These are phyloP conservation scores for Montipora sp. DNA, from an alignment of 64 coral and sea anemone genomes.

Conservation along the genomic window DNA sequence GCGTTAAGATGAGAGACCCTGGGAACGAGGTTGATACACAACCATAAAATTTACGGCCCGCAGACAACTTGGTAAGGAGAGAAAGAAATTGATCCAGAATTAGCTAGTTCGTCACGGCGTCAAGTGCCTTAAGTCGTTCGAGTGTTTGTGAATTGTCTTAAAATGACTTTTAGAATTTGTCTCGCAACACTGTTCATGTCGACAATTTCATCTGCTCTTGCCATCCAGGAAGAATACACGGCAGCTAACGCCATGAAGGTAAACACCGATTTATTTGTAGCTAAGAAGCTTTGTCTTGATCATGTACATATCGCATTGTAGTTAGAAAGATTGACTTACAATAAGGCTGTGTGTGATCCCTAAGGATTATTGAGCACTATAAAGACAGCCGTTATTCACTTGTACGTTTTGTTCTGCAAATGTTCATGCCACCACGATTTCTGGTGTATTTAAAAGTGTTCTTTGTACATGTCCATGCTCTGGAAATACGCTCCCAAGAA, in stretches of 20 bases:
- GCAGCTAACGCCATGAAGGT: neutral
- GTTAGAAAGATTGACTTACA: too few species aligned
- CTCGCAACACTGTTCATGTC: conserved; percentile 1
- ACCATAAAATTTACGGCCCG: neutral
- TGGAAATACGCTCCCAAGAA: too few species aligned
- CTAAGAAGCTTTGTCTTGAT: neutral
- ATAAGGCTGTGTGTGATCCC: neutral
- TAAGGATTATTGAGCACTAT: neutral
- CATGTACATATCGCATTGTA: neutral
- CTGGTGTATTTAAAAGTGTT: too few species aligned
- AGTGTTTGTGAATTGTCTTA: conserved; percentile 42
- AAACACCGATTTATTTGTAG: neutral
- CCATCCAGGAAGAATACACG: neutral
- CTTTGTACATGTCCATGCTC: neutral
- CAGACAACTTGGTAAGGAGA: neutral
- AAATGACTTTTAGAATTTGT: conserved; percentile 38
- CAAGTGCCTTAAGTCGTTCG: conserved; percentile 26
- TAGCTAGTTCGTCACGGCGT: neutral
- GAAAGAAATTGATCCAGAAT: neutral
- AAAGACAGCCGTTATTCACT: neutral
- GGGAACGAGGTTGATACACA: neutral
- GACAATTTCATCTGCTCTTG: conserved; percentile 31
- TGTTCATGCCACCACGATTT: too few species aligned
- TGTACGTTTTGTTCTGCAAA: too few species aligned
- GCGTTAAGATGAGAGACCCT: too few species aligned